Evolutionary conservation across 2,113 vertebrate species (phyloP), one percentile per base, ranked within the genome.

Genomic region (Myanophis thanlyinensis): DNA sequence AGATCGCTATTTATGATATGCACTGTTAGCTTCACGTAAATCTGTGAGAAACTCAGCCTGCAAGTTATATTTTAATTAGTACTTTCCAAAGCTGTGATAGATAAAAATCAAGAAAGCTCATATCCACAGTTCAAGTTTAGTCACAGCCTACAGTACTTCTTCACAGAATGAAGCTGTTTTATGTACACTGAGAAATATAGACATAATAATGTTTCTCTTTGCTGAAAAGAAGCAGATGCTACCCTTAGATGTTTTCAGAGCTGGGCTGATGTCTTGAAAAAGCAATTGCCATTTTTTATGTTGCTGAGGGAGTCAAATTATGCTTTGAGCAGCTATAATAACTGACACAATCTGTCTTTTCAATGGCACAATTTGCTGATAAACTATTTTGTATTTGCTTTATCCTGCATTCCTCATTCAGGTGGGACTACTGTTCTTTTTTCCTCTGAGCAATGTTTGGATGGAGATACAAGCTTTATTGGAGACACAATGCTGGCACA

Each of bases 321-420:
- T 30, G 49, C 44, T 48, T 84, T 88, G 88, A 88, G n/a, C n/a
- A 67, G 56, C 51, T 93, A 54, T 88, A 86, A 86, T 47, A 85
- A 90, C 86, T 87, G 90, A 93, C 90, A 59, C 25, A 40, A 44
- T 40, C 62, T 88, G 44, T 88, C 30, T 59, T 59, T 25, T 88
- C 49, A 22, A 25, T 88, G 51, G 46, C 86, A 85, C 30, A 85
- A 73, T 52, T 88, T 91, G 67, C n/a, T 93, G 90, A 91, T 84
- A 59, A 59, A 91, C 30, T 47, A 59, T 49, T 88, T 53, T 90
- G 25, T 90, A 47, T 80, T 53, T 80, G 44, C 51, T 89, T 93
- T 86, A 59, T 44, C 25, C 23, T 88, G 30, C 52, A 89, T 88
- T 89, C 46, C 52, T 44, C 25, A 89, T 27, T 35, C 86, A 88